phyloP scores from a whole-genome alignment of 2,797 vertebrate genomes.

The Meriones psammophilus region DNA sequence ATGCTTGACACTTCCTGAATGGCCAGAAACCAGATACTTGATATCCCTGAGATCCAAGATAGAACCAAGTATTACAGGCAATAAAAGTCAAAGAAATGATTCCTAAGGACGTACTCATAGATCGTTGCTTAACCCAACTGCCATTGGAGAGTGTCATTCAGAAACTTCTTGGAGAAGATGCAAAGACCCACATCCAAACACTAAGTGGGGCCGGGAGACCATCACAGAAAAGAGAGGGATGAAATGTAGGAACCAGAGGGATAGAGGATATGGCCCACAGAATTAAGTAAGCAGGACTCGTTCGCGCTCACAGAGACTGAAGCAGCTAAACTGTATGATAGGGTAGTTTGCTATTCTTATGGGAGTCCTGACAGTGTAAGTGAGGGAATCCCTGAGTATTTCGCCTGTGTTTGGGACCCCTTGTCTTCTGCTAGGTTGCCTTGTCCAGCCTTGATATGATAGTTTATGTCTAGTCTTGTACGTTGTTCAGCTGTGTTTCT shows the following conservation, averaged over 20 bases:
- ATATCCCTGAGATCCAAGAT: neutral
- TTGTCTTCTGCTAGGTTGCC: neutral
- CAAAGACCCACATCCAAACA: neutral
- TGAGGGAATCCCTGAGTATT: neutral
- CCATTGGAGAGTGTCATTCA: neutral
- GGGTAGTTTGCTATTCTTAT: neutral
- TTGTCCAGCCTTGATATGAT: neutral
- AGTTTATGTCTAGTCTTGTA: neutral
- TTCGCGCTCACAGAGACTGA: neutral
- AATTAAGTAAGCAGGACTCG: neutral
- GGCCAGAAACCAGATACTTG: neutral
- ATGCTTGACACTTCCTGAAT: neutral
- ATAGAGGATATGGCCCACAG: neutral
- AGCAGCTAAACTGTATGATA: neutral
- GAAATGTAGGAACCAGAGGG: neutral
- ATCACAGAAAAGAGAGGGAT: neutral
- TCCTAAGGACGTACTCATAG: neutral
- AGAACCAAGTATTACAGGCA: neutral
- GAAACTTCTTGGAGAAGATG: neutral
- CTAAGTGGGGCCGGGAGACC: neutral
- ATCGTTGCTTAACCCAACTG: neutral
- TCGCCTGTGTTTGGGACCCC: neutral
- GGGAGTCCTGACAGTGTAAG: neutral
- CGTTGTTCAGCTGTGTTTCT: neutral
- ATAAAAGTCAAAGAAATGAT: neutral